Evolutionary conservation across 2,797 vertebrate genomes (phyloP), one percentile per base, ranked within the genome.

Genomic region (Mycteria americana): DNA sequence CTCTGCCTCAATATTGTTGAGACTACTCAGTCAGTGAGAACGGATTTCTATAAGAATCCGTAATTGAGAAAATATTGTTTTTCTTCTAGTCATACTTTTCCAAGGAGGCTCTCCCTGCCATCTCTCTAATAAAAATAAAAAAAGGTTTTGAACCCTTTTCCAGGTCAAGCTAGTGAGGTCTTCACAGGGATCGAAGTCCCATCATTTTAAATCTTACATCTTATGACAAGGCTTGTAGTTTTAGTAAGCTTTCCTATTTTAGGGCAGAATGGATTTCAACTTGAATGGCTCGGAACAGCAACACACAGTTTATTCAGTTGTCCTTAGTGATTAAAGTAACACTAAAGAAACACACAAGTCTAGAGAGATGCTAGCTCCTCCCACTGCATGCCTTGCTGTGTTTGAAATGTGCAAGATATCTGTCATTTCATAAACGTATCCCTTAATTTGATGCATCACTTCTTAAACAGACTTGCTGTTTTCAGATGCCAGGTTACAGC

Each of bases 331-430:
- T 15, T 51, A 23, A 45, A 85, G 51, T 2, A 62, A 25, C 51
- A 31, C 13, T n/a, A 56, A 60, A 51, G 56, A 65, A 83, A 72
- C 6, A 22, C 41, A 10, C 0, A 37, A 64, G 68, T 5, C 27
- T 23, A 43, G 39, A 72, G 60, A 72, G 28, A 50, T 41, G 31
- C 21, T 39, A 33, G 5, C 31, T 43, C 31, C 41, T 80, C 48
- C 57, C 39, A 27, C 78, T 7, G 24, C 0, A 0, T 8, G 51
- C 37, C 62, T 51, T 53, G 48, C n/a, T 63, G 33, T 9, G 43
- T 30, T 60, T 37, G 31, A 75, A 89, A 30, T 1, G 2, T 45
- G 45, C 18, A 60, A 63, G 33, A 0, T n/a, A 37, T 35, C 11
- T 54, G 59, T 23, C 19, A 53, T 63, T 91, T 82, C 70, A 51